Percentiles rank a stretch among this genome's conserved stretches.
phyloP scores from a whole-genome alignment of 2,888 invertebrate genomes.

The Sarcophaga carnaria region DNA sequence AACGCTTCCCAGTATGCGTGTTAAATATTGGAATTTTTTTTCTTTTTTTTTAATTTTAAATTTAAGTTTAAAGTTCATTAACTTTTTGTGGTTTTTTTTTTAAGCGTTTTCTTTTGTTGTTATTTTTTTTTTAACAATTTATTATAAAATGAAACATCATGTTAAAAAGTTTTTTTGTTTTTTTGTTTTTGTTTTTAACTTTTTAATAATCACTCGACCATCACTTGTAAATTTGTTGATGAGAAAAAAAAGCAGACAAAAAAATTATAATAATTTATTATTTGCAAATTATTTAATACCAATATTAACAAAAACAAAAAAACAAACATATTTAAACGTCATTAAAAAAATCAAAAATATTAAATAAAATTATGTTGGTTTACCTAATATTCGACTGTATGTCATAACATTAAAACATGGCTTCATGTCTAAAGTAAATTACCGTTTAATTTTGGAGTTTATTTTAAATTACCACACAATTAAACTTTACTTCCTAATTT shows the following conservation, averaged over 20 bases:
- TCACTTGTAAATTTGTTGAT: conserved; percentile 42
- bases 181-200: conserved; percentile 15
- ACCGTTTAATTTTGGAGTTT: too few species aligned
- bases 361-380: too few species aligned
- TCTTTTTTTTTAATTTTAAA: conserved; percentile 26
- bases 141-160: conserved; percentile 28
- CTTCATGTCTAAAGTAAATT: too few species aligned
- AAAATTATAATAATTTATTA: conserved; percentile 23
- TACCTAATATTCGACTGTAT: too few species aligned
- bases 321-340: too few species aligned
- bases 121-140: conserved; percentile 13
- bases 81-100: conserved; percentile 19
- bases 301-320: too few species aligned
- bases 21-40: background rate
- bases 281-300: too few species aligned
- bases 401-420: too few species aligned
- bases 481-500: too few species aligned
- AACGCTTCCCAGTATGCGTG: conserved; percentile 39
- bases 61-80: conserved; percentile 65
- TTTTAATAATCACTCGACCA: conserved; percentile 39
- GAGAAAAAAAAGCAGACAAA: background rate
- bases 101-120: conserved; percentile 1
- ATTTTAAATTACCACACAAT: too few species aligned
- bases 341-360: too few species aligned
- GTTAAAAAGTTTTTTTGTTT: conserved; percentile 3